phyloP scores from a whole-genome alignment of 2,113 vertebrate species.

The Oncorhynchus tshawytscha region DNA sequence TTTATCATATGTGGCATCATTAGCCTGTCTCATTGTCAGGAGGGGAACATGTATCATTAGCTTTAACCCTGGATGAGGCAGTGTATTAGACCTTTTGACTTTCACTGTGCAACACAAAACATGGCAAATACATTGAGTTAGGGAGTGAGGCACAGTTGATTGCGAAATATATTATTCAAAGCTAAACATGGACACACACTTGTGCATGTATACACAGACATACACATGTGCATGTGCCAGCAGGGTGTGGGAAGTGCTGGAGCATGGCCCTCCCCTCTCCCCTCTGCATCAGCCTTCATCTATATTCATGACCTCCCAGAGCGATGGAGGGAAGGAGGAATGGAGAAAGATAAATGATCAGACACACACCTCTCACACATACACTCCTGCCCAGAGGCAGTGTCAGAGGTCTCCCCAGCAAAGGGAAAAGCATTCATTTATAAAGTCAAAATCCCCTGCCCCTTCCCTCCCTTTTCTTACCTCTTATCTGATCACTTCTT shows the following conservation, averaged over 20 bases:
- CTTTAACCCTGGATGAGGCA: background rate
- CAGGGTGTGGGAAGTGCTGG: constrained; percentile 12
- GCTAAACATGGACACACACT: background rate
- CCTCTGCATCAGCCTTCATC: constrained; percentile 42
- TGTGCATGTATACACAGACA: constrained; percentile 1
- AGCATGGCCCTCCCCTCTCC: constrained; percentile 42
- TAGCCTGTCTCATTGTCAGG: constrained; percentile 4
- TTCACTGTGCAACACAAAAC: no score
- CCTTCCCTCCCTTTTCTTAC: background rate
- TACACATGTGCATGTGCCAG: background rate
- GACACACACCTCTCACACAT: constrained; percentile 1
- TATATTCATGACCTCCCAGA: constrained; percentile 61
- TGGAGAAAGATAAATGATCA: constrained; percentile 1
- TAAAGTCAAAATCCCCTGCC: background rate
- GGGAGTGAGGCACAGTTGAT: no score
- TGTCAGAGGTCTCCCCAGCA: background rate
- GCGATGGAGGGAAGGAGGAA: background rate
- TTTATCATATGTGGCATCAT: constrained; percentile 27
- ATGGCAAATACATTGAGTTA: background rate
- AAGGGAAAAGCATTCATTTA: background rate
- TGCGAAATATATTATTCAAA: no score
- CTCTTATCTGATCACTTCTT: background rate
- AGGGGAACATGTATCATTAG: background rate
- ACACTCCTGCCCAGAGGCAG: background rate
- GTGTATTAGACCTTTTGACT: no score